Percentiles rank a stretch among this genome's conserved stretches.
phyloP scores from a whole-genome alignment of 1,140 invertebrate genomes.

The Cherax quadricarinatus region DNA sequence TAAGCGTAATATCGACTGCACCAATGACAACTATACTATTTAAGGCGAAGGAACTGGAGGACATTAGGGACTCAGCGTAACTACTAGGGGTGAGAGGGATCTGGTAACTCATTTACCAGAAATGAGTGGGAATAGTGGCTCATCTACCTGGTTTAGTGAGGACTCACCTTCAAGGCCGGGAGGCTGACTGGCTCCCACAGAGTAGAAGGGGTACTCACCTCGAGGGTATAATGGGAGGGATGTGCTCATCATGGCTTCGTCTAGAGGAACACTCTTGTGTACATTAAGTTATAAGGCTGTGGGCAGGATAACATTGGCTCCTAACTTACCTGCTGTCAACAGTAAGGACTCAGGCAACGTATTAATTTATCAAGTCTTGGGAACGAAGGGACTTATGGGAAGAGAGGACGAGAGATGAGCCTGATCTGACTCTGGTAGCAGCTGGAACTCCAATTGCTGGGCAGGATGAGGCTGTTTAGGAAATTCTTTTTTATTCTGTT shows the following conservation, averaged over 20 bases:
- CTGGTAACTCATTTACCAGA: too few relatives aligned
- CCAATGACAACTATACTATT: neutral
- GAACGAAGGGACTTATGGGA: neutral
- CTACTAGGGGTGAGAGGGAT: too few relatives aligned
- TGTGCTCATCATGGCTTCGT: neutral
- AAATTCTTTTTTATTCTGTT: neutral
- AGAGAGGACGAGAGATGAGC: neutral
- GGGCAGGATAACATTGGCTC: neutral
- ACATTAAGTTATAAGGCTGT: neutral
- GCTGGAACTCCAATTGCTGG: neutral
- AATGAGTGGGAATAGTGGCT: neutral
- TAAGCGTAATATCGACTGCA: too few relatives aligned
- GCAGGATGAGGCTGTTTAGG: neutral
- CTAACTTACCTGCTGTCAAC: neutral
- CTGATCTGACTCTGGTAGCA: neutral
- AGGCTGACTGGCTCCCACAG: neutral
- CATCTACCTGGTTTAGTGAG: neutral
- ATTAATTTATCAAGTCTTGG: neutral
- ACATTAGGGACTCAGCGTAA: too few relatives aligned
- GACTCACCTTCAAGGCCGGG: neutral
- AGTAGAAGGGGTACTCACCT: neutral
- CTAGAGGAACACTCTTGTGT: neutral
- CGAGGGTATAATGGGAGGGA: neutral
- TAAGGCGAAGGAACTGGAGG: neutral
- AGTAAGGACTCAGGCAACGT: neutral